These are phyloP conservation scores for Mormyrus lacerda DNA, from an alignment of 2,113 vertebrate species.

Conservation along the genomic window DNA sequence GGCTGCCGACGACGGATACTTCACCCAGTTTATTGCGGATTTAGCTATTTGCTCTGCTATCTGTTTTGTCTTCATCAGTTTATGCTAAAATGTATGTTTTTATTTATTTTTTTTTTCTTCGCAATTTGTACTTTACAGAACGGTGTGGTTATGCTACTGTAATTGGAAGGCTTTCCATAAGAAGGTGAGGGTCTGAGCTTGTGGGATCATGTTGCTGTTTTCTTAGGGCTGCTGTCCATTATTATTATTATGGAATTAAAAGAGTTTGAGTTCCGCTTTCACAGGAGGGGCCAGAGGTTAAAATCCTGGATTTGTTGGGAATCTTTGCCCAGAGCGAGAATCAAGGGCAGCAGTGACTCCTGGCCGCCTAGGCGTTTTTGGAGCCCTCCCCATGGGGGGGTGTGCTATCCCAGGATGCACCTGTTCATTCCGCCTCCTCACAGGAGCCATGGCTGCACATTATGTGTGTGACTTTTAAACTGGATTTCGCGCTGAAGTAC, in stretches of 20 bases:
- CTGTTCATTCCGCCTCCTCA: background rate
- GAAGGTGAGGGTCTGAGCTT: background rate
- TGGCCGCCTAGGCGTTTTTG: background rate
- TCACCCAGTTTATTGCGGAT: background rate
- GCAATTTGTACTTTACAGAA: background rate
- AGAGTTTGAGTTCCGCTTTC: background rate
- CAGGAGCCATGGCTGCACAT: background rate
- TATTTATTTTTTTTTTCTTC: background rate
- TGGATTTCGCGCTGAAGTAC: background rate
- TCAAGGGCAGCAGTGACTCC: background rate
- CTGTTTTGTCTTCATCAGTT: background rate
- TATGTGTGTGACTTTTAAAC: background rate
- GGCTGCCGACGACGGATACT: background rate
- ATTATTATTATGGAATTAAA: background rate
- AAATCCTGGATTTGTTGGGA: background rate
- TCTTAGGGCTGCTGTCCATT: background rate
- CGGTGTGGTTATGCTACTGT: background rate
- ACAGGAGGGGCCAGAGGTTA: background rate
- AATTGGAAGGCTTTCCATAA: background rate
- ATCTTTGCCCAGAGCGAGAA: background rate
- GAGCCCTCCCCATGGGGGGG: background rate
- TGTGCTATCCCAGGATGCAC: constrained; percentile 19
- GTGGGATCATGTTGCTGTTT: background rate
- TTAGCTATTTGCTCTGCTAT: background rate
- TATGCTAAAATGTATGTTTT: background rate